Conservation (phyloP, 1,140 invertebrate genomes). For the Zaprionus gabonicus region DNA sequence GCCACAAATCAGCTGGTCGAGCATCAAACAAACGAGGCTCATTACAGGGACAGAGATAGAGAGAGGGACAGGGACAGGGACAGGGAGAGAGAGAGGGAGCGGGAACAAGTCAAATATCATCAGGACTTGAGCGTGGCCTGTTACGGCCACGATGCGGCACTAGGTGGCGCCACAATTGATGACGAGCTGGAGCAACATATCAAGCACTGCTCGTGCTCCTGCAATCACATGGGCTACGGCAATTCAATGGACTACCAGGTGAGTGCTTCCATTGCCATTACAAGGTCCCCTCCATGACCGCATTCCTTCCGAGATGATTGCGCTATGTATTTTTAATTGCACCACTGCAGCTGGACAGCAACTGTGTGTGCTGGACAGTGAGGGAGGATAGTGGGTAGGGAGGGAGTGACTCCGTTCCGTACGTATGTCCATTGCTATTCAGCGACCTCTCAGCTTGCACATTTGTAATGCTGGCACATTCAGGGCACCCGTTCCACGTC, state of each 20-base stretch:
- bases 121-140: conserved; percentile 38
- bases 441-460: conserved; percentile 34
- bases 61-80: conserved; percentile 17
- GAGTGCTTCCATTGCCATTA: conserved; percentile 59
- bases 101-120: conserved; percentile 52
- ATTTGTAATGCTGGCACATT: conserved; percentile 56
- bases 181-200: conserved; percentile 93
- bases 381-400: not conserved
- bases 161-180: conserved; percentile 86
- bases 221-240: conserved; percentile 96
- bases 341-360: conserved; percentile 14
- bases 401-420: not conserved
- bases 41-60: conserved; percentile 32
- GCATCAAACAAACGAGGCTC: conserved; percentile 57
- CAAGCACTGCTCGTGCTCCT: conserved; percentile 93
- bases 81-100: conserved; percentile 30
- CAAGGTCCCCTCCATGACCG: not conserved
- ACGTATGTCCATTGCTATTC: conserved; percentile 13
- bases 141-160: conserved; percentile 30
- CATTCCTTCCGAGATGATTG: conserved; percentile 59
- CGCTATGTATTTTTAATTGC: conserved; percentile 74
- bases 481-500: conserved; percentile 15
- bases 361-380: not conserved
- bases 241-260: conserved; percentile 96
- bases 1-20: conserved; percentile 63